phyloP scores from a whole-genome alignment of 2,113 vertebrate species.

The Phylloscopus whistleri region DNA sequence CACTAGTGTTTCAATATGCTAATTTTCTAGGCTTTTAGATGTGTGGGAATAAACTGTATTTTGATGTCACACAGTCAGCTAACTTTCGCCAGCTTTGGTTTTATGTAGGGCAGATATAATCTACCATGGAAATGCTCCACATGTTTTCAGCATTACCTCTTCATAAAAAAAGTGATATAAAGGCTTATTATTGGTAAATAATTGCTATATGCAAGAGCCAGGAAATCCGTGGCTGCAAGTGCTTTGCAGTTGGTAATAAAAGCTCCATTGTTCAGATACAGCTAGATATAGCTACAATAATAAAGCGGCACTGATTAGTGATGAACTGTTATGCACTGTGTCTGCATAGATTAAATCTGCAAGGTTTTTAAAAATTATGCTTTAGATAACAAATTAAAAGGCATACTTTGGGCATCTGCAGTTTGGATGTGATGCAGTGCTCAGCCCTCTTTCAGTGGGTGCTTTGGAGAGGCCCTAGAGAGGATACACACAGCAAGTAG shows the following conservation, averaged over 20 bases:
- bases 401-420: background rate
- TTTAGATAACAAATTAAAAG: background rate
- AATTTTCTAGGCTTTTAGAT: background rate
- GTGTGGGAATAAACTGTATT: background rate
- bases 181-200: background rate
- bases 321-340: background rate
- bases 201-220: background rate
- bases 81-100: background rate
- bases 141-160: background rate
- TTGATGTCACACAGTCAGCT: background rate
- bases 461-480: background rate
- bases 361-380: background rate
- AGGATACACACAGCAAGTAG: accelerated
- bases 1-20: background rate
- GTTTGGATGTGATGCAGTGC: accelerated
- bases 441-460: too few relatives aligned
- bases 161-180: background rate
- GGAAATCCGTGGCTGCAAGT: background rate
- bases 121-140: background rate
- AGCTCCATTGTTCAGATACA: background rate
- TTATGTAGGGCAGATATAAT: background rate
- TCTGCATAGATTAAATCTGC: background rate
- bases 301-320: background rate
- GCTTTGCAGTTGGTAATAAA: background rate
- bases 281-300: background rate